Evolutionary conservation across 1,140 invertebrate genomes (phyloP).

Genomic region (Listronotus oregonensis): DNA sequence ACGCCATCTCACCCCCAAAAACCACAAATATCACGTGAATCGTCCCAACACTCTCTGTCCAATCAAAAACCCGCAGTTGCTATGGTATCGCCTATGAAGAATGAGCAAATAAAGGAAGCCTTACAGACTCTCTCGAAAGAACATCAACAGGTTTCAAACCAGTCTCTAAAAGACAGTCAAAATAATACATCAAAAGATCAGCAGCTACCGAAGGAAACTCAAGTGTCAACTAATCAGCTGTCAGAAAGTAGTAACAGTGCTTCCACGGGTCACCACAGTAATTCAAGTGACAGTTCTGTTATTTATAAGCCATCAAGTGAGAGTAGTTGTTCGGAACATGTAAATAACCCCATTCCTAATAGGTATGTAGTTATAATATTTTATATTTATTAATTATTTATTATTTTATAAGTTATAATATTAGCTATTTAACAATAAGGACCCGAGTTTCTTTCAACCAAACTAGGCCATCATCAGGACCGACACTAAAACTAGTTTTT

Average conservation of each 20-base stretch:
- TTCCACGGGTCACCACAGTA: constrained; percentile 62
- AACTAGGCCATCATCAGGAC: no score
- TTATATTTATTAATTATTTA: no score
- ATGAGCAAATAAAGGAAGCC: constrained; percentile 38
- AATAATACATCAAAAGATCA: constrained; percentile 9
- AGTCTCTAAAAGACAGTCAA: constrained; percentile 2
- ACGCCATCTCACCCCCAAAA: constrained; percentile 14
- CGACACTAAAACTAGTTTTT: no score
- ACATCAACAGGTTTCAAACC: constrained; percentile 7
- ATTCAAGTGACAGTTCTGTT: constrained; percentile 68
- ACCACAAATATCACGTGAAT: constrained; percentile 45
- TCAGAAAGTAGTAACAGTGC: constrained; percentile 52
- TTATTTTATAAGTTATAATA: no score
- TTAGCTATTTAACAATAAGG: no score
- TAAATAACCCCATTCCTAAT: constrained; percentile 58
- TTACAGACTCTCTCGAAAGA: background rate
- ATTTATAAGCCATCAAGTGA: constrained; percentile 72
- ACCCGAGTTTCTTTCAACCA: no score
- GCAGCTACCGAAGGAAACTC: constrained; percentile 2
- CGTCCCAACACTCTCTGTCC: constrained; percentile 47
- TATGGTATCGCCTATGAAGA: constrained; percentile 75
- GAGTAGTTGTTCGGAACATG: constrained; percentile 62
- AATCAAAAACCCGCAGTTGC: constrained; percentile 65
- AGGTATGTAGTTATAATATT: constrained; percentile 52
- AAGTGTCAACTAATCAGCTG: no score